Percentiles rank a stretch among this genome's conserved stretches.
These are phyloP conservation scores for Diachasma alloeum DNA, from an alignment of 1,140 invertebrate species.

Conservation along the genomic window DNA sequence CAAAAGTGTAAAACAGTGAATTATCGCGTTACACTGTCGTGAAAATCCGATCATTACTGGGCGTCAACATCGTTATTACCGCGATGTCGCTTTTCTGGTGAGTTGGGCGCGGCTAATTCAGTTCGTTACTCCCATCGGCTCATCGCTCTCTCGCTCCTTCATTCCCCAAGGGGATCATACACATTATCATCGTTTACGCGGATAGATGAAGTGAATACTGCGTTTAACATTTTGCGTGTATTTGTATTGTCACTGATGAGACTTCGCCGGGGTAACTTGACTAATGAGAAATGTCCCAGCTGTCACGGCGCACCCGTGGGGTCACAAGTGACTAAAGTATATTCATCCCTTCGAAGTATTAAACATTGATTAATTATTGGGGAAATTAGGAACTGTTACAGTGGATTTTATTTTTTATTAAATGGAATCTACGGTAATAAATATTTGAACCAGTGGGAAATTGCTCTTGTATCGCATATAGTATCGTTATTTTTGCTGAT, in stretches of 20 bases:
- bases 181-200: background rate
- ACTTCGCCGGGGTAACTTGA: background rate
- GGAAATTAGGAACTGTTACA: too few relatives aligned
- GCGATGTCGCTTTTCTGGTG: background rate
- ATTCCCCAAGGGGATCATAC: background rate
- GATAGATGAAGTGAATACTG: background rate
- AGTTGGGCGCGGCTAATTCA: constrained; percentile 7
- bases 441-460: too few relatives aligned
- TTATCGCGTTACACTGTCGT: background rate
- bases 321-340: too few relatives aligned
- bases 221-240: constrained; percentile 1
- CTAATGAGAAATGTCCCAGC: constrained; percentile 4
- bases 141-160: background rate
- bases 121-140: background rate
- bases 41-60: background rate
- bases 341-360: too few relatives aligned
- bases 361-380: too few relatives aligned
- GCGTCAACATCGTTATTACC: constrained; percentile 3
- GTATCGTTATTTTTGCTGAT: too few relatives aligned
- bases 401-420: too few relatives aligned
- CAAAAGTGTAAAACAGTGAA: background rate
- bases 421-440: too few relatives aligned
- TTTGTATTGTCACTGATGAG: constrained; percentile 11
- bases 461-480: too few relatives aligned
- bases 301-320: background rate